A percentile compares a stretch with the other conserved stretches of the same genome.
Evolutionary conservation across 1,140 invertebrate species (phyloP).

Genomic region (Lepidotrigona ventralis): DNA sequence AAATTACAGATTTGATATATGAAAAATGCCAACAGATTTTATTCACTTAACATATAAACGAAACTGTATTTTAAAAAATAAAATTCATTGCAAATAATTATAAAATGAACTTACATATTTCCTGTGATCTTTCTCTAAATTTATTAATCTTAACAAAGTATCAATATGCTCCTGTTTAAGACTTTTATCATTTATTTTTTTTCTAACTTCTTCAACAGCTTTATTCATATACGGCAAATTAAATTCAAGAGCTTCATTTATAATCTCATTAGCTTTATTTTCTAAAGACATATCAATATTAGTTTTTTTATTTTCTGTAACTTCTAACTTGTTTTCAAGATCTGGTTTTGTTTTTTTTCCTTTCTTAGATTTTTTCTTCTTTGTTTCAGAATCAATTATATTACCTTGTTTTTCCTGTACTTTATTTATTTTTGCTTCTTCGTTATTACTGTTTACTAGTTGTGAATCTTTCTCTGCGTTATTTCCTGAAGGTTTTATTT

Average conservation of each 20-base stretch:
- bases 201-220: constrained; percentile 38
- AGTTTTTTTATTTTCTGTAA: not conserved
- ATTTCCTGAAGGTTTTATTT: not conserved
- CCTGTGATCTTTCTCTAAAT: constrained; percentile 25
- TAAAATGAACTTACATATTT: constrained; percentile 34
- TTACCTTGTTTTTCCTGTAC: not conserved
- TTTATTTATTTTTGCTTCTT: not conserved
- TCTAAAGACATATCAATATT: not conserved
- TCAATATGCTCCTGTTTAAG: constrained; percentile 37
- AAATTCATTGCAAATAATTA: constrained; percentile 36
- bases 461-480: not conserved
- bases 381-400: not conserved
- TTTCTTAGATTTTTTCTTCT: constrained; percentile 29
- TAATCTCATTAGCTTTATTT: constrained; percentile 9
- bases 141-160: constrained; percentile 39
- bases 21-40: not conserved
- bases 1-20: not conserved
- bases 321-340: not conserved
- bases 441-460: not conserved
- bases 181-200: constrained; percentile 19
- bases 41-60: not conserved
- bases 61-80: not conserved
- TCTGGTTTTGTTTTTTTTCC: not conserved
- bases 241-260: constrained; percentile 26
- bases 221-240: constrained; percentile 39